These are phyloP conservation scores for Doris montereyensis DNA, from an alignment of 2,888 invertebrate species.

Conservation along the genomic window DNA sequence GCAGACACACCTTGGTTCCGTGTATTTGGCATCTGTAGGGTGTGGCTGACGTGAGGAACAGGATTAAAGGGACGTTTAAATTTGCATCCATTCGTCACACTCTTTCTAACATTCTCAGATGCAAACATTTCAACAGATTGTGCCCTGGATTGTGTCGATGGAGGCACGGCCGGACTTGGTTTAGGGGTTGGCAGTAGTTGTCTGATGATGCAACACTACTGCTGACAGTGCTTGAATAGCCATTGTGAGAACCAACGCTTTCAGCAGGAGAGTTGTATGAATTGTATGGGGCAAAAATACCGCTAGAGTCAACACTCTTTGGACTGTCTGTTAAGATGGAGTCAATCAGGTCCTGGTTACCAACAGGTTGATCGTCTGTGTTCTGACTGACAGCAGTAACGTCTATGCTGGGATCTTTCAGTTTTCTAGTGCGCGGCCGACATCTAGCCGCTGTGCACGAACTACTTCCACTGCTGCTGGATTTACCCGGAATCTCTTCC, in stretches of 20 bases:
- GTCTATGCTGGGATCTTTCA: no score
- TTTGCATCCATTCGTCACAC: not conserved
- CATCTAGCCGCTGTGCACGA: slow-evolving; percentile 38
- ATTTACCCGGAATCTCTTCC: slow-evolving; percentile 58
- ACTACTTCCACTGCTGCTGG: slow-evolving; percentile 57
- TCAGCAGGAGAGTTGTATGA: slow-evolving; percentile 48
- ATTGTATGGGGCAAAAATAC: slow-evolving; percentile 63
- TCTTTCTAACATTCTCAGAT: no score
- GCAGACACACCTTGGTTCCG: slow-evolving; percentile 37
- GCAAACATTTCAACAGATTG: no score
- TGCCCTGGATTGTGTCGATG: no score
- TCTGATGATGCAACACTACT: slow-evolving; percentile 42
- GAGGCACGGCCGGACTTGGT: no score
- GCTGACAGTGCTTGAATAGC: slow-evolving; percentile 46
- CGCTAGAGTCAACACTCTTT: slow-evolving; percentile 62
- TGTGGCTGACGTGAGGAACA: slow-evolving; percentile 2
- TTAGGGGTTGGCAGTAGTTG: not conserved
- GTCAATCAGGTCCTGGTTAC: slow-evolving; percentile 48
- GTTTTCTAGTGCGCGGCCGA: slow-evolving; percentile 9
- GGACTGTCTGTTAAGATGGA: slow-evolving; percentile 65
- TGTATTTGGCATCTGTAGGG: not conserved
- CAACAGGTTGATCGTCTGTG: not conserved
- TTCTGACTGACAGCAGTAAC: not conserved
- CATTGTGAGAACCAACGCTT: slow-evolving; percentile 46
- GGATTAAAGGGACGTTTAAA: slow-evolving; percentile 36